Percentiles rank a stretch among this genome's conserved stretches.
Evolutionary conservation across 2,888 invertebrate genomes (phyloP).

Genomic region (Ommatoiulus sabulosus): DNA sequence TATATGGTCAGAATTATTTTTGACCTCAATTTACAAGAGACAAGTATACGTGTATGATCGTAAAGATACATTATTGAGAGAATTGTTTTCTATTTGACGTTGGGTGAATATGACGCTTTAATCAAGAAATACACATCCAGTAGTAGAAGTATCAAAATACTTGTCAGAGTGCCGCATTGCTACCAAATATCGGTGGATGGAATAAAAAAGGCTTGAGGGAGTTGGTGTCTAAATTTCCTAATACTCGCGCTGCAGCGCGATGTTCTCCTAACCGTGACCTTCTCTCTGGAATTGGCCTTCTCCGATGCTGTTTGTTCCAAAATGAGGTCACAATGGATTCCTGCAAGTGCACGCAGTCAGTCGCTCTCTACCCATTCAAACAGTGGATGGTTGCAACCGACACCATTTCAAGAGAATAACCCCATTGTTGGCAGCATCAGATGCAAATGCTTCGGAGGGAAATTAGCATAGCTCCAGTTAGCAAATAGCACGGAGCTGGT

Average conservation of each 20-base stretch:
- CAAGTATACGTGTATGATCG: too few relatives aligned
- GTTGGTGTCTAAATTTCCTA: not conserved
- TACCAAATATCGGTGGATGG: not conserved
- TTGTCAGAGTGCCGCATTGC: not conserved
- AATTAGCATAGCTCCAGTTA: conserved; percentile 30
- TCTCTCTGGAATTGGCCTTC: conserved; percentile 34
- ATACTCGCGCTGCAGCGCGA: not conserved
- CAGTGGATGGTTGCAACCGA: conserved; percentile 7
- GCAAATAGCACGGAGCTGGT: conserved; percentile 8
- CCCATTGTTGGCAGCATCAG: conserved; percentile 15
- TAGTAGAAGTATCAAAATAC: too few relatives aligned
- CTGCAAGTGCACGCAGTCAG: not conserved
- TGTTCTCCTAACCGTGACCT: conserved; percentile 43
- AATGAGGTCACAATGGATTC: conserved; percentile 35
- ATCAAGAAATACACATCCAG: too few relatives aligned
- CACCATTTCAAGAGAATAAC: conserved; percentile 39
- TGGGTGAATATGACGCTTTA: too few relatives aligned
- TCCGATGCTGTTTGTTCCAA: conserved; percentile 12
- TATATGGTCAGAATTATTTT: too few relatives aligned
- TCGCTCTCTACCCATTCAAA: conserved; percentile 22
- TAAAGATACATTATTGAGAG: too few relatives aligned
- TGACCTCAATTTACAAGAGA: too few relatives aligned
- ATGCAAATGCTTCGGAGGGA: not conserved
- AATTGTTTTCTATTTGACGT: too few relatives aligned
- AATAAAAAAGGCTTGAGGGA: not conserved